Conservation (phyloP, 2,888 invertebrate genomes). For the Tetanocera ferruginea region DNA sequence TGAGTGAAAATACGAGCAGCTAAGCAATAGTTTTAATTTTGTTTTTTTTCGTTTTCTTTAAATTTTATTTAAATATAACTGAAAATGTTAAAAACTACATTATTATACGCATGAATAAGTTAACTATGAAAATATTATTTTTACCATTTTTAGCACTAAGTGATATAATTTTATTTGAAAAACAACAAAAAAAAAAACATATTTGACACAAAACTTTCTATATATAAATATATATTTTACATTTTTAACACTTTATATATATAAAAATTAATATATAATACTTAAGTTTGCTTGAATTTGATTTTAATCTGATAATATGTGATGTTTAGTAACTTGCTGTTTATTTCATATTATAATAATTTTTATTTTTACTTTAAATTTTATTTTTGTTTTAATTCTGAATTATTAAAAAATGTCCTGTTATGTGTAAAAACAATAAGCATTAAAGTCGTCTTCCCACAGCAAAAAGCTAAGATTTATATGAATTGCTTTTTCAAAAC, state of each 20-base stretch:
- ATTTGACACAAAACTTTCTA: slow-evolving; percentile 2
- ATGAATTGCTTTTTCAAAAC: background rate
- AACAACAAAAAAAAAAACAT: background rate
- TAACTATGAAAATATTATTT: background rate
- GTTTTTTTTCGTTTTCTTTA: slow-evolving; percentile 15
- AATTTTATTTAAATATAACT: background rate
- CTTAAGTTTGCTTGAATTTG: slow-evolving; percentile 18
- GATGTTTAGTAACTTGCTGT: slow-evolving; percentile 5
- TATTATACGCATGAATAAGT: background rate
- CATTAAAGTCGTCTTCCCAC: slow-evolving; percentile 12
- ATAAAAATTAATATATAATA: background rate
- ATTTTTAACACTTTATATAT: background rate
- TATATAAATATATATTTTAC: slow-evolving; percentile 8
- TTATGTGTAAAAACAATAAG: background rate
- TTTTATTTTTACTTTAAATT: slow-evolving; percentile 2
- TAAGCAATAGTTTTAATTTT: slow-evolving; percentile 18
- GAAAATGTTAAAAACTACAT: slow-evolving; percentile 32
- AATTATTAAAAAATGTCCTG: slow-evolving; percentile 14
- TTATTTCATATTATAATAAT: slow-evolving; percentile 19
- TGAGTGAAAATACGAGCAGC: slow-evolving; percentile 19
- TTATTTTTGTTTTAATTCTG: slow-evolving; percentile 14
- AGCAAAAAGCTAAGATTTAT: slow-evolving; percentile 4
- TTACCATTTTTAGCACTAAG: slow-evolving; percentile 18
- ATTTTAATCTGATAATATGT: background rate
- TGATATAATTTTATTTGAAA: slow-evolving; percentile 16